Conservation (phyloP, 2,113 vertebrate genomes). For the Lamprotornis superbus region DNA sequence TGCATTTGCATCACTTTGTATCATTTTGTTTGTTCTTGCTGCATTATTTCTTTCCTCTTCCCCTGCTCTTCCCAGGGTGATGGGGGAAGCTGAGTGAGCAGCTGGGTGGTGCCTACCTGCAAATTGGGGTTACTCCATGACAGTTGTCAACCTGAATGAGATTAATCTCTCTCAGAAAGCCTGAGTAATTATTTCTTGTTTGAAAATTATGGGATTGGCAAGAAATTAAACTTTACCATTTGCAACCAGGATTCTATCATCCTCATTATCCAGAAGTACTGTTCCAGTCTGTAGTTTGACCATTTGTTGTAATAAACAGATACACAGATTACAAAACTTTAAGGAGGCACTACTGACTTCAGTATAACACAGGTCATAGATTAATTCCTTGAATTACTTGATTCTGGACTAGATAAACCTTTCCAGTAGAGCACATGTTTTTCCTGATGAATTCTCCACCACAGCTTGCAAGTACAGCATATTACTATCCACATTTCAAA, state of each 20-base stretch:
- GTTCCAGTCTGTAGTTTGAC: neutral
- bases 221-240: neutral
- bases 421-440: neutral
- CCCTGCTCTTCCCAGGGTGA: too few relatives aligned
- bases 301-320: neutral
- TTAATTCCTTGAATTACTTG: neutral
- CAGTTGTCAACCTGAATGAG: neutral
- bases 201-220: neutral
- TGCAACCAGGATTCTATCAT: neutral
- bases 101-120: neutral
- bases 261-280: neutral
- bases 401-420: neutral
- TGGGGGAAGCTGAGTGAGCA: neutral
- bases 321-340: neutral
- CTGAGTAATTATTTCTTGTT: neutral
- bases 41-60: neutral
- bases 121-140: neutral
- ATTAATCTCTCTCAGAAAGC: neutral
- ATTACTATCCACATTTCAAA: neutral
- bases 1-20: neutral
- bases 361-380: neutral
- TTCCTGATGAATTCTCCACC: neutral
- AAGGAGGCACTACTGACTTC: neutral
- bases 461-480: neutral
- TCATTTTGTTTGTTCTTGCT: neutral